Percentiles rank a stretch among this genome's conserved stretches.
These are phyloP conservation scores for Cebidichthys violaceus DNA, from an alignment of 2,113 vertebrate genomes.

Conservation along the genomic window DNA sequence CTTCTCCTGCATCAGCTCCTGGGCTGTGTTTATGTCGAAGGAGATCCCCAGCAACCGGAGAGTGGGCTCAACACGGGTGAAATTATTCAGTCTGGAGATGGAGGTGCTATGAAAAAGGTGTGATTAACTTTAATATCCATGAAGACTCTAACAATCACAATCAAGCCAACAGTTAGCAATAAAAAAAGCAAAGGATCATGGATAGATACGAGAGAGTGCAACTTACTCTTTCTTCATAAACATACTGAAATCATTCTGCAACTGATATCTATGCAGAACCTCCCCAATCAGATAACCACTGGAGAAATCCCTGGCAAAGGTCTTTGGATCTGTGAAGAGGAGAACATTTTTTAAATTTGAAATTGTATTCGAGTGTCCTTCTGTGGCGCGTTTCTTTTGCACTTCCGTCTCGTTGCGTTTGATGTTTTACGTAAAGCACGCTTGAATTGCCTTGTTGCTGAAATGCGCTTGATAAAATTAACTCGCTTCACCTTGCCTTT, in stretches of 20 bases:
- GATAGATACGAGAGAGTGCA: background rate
- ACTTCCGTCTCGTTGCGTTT: background rate
- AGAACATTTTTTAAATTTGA: constrained; percentile 11
- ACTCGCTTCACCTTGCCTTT: background rate
- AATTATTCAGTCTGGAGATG: constrained; percentile 90
- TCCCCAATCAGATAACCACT: constrained; percentile 95
- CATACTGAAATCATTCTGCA: constrained; percentile 91
- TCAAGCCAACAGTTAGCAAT: background rate
- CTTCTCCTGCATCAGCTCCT: constrained; percentile 88
- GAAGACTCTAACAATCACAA: constrained; percentile 20
- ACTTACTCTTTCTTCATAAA: constrained; percentile 93
- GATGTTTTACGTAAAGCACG: background rate
- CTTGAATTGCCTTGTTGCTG: background rate
- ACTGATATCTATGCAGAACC: constrained; percentile 90
- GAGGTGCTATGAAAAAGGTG: constrained; percentile 78
- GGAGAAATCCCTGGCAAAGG: constrained; percentile 89
- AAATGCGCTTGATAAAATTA: background rate
- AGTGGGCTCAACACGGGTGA: constrained; percentile 90
- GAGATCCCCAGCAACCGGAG: constrained; percentile 89
- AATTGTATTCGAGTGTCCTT: background rate
- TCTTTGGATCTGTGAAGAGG: constrained; percentile 84
- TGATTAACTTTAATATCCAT: background rate
- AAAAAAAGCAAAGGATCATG: background rate
- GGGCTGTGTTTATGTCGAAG: constrained; percentile 87
- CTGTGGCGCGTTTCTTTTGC: background rate